Evolutionary conservation across 2,113 vertebrate genomes (phyloP).

Genomic region (Stegostoma tigrinum): DNA sequence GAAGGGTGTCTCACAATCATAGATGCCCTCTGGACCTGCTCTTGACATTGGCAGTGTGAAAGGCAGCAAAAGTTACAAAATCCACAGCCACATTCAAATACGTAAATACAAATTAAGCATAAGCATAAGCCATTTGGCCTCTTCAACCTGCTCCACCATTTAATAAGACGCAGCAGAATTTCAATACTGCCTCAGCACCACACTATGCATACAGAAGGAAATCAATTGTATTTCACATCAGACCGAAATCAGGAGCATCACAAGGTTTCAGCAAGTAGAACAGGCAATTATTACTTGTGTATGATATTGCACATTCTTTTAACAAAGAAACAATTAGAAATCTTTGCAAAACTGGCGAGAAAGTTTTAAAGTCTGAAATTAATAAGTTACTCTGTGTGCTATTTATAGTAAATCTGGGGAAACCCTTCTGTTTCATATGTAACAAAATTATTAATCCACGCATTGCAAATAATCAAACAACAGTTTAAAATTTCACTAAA

Average conservation of each 20-base stretch:
- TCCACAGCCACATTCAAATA: neutral
- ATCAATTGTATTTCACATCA: neutral
- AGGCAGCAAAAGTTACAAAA: neutral
- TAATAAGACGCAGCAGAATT: neutral
- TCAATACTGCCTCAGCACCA: neutral
- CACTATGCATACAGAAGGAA: neutral
- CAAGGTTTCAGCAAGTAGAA: neutral
- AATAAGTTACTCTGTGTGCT: neutral
- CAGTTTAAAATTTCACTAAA: neutral
- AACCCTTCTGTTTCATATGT: neutral
- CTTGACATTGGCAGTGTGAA: neutral
- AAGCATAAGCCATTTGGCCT: too few species aligned
- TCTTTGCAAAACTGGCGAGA: neutral
- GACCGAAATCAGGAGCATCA: neutral
- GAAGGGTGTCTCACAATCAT: neutral
- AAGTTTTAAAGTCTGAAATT: neutral
- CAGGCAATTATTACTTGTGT: neutral
- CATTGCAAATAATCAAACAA: neutral
- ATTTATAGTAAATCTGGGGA: neutral
- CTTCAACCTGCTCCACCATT: too few species aligned
- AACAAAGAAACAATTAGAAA: neutral
- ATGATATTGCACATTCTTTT: neutral
- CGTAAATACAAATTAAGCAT: too few species aligned
- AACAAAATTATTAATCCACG: neutral
- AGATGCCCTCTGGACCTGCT: neutral